These are phyloP conservation scores for Lanius ludovicianus DNA, from an alignment of 2,113 vertebrate genomes.

Conservation along the genomic window DNA sequence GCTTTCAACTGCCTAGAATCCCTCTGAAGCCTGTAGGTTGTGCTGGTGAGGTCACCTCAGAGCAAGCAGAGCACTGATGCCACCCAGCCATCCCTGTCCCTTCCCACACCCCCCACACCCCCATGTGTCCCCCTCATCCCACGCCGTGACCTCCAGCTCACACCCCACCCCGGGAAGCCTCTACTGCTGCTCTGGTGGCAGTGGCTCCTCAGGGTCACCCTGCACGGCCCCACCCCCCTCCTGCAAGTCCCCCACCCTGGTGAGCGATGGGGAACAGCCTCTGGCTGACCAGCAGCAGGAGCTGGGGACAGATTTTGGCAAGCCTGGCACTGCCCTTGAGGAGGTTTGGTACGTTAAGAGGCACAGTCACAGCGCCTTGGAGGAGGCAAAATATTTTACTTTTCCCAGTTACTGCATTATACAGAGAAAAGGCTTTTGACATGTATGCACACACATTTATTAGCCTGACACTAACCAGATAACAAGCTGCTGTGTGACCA, in stretches of 20 bases:
- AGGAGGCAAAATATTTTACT: background rate
- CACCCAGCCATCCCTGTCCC: background rate
- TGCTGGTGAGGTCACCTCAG: rapidly evolving
- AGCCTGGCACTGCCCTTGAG: background rate
- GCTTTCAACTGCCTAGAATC: rapidly evolving
- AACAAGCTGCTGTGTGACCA: background rate
- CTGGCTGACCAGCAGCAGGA: background rate
- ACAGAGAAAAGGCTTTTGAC: background rate
- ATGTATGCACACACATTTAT: background rate
- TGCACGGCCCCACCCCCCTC: background rate
- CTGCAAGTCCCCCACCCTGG: background rate
- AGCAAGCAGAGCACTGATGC: background rate
- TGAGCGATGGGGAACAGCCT: background rate
- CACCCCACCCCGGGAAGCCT: background rate
- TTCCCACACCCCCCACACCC: rapidly evolving
- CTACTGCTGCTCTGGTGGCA: background rate
- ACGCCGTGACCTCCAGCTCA: rapidly evolving
- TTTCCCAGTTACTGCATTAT: background rate
- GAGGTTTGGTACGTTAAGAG: rapidly evolving
- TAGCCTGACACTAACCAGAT: background rate
- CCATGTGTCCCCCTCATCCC: rapidly evolving
- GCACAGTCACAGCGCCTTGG: background rate
- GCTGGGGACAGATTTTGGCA: background rate
- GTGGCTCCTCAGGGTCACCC: background rate
- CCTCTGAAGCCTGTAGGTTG: background rate